Evolutionary conservation across 2,888 invertebrate species (phyloP), one percentile per base, ranked within the genome.

Genomic region (Ctenicera cuprea): DNA sequence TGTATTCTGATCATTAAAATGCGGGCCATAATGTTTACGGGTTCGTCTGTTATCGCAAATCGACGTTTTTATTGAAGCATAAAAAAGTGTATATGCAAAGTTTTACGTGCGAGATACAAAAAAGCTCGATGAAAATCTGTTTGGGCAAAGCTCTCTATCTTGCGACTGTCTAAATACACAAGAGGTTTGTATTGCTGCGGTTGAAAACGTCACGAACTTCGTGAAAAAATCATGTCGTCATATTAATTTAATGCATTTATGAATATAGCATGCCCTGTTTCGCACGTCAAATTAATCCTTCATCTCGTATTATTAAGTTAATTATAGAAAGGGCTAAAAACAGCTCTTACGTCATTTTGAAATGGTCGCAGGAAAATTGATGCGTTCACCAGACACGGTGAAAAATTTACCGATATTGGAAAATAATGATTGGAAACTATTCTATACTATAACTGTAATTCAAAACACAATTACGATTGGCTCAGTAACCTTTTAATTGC

Each of bases 271-370:
- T 14, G 4, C 18, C 8, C 16, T 1, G 18, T 16, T 48, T 18
- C 20, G 11, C 22, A 52, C 52, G 52, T 54, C 33, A 54, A 54
- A 54, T 54, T 18, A 48, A 54, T 54, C 30, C 22, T 30, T 30
- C 54, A 14, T 30, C 14, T 54, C 48, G 9, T 30, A n/a, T 54
- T 54, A 54, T 26, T 54, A 26, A 33, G 14, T 33, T 30, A 54
- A 54, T 54, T 54, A 54, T 54, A 54, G 54, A 33, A 30, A 54
- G 54, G 54, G 30, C 54, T 54, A 54, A 54, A 50, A 54, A 54
- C 30, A 30, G 30, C 54, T 50, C 30, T 54, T 54, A 30, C 54
- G 54, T 54, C 54, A 54, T n/a, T 26, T 54, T n/a, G n/a, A 14
- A 54, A 54, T 33, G 26, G 54, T 54, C 30, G 26, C 30, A 8